Base-by-base conservation (phyloP, 2,888 invertebrate genomes). In the Marasmarcha lunaedactyla region DNA sequence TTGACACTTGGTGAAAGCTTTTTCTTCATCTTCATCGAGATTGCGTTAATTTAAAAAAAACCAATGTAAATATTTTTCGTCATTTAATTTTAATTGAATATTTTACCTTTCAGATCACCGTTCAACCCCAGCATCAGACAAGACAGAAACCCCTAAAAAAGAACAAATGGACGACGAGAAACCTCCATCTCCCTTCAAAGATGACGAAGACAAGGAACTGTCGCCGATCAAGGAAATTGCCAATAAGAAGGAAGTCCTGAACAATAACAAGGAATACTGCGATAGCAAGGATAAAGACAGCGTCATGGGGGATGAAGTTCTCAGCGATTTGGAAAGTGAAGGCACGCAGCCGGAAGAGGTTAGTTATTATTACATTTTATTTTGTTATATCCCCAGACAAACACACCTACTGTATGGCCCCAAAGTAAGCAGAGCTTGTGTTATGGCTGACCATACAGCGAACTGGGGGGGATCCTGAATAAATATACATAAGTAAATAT, bases 251-350 rank as follows among this genome's bases (percentile, higher is more conserved):
- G 72, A 77, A 42, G 52, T 73, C 42, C 20, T 74, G 42, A 83
- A 83, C 25, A 83, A 81, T 48, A 83, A 81, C 51, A 81, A 81
- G 52, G 83, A 81, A 10, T 83, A 79, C 35, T 65, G 73, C 53
- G 84, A 86, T 30, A 81, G 84, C 46, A 48, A 71, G 1, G 87
- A 88, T 40, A 88, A 88, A 59, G 88, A 89, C 42, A 88, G 88
- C 46, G 79, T 87, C 1, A 84, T 88, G 52, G 90, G 90, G 0
- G 88, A 88, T 36, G 76, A 71, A 3, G 68, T 62, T n/a, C 84
- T 92, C 57, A 93, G 93, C 45, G 94, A 93, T 56, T 88, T 93
- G 59, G 95, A 95, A 63, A 95, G 94, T 57, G 93, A 95, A 54
- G 92, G 93, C 0, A 93, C 92, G 0, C 93, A 93, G 50, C 92